Percentiles rank a stretch among this genome's conserved stretches.
phyloP scores from a whole-genome alignment of 2,113 vertebrate species.

The Atherinomorus stipes region DNA sequence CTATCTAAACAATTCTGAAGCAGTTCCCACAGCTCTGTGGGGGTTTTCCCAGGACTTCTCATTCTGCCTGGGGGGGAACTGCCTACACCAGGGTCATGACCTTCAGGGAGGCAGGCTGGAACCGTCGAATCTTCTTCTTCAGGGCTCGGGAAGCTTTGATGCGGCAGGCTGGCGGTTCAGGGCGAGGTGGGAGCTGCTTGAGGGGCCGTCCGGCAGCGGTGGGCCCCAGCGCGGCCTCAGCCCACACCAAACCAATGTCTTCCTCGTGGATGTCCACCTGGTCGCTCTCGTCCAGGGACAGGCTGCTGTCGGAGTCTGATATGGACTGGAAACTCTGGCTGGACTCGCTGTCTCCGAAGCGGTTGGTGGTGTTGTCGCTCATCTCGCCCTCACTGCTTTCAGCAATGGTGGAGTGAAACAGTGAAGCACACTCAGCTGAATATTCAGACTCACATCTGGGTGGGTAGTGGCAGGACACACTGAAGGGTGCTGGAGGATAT shows the following conservation, averaged over 20 bases:
- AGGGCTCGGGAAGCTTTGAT: slow-evolving; percentile 95
- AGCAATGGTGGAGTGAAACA: slow-evolving; percentile 87
- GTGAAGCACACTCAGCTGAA: slow-evolving; percentile 85
- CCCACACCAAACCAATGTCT: slow-evolving; percentile 83
- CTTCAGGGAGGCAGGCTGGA: slow-evolving; percentile 91
- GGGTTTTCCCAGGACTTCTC: slow-evolving; percentile 29
- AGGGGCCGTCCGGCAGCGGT: slow-evolving; percentile 65
- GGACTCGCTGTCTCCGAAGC: slow-evolving; percentile 91
- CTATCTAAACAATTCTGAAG: slow-evolving; percentile 10
- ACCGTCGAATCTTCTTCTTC: slow-evolving; percentile 94
- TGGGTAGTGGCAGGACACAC: slow-evolving; percentile 50
- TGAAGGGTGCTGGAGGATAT: slow-evolving; percentile 76
- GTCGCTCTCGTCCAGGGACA: slow-evolving; percentile 77
- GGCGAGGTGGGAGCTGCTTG: slow-evolving; percentile 74
- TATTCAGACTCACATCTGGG: slow-evolving; percentile 87
- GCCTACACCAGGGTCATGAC: slow-evolving; percentile 95
- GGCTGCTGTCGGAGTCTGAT: slow-evolving; percentile 78
- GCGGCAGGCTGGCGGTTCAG: slow-evolving; percentile 87
- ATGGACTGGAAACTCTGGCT: slow-evolving; percentile 82
- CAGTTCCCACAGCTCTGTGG: slow-evolving; percentile 28
- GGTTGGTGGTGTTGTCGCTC: slow-evolving; percentile 89
- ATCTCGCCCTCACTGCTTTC: slow-evolving; percentile 90
- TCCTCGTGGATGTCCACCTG: slow-evolving; percentile 73
- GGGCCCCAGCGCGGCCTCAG: slow-evolving; percentile 75
- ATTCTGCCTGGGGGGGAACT: slow-evolving; percentile 31